A percentile compares a stretch with the other conserved stretches of the same genome.
Conservation (phyloP, 2,113 vertebrate genomes). For the Bombycilla garrulus region DNA sequence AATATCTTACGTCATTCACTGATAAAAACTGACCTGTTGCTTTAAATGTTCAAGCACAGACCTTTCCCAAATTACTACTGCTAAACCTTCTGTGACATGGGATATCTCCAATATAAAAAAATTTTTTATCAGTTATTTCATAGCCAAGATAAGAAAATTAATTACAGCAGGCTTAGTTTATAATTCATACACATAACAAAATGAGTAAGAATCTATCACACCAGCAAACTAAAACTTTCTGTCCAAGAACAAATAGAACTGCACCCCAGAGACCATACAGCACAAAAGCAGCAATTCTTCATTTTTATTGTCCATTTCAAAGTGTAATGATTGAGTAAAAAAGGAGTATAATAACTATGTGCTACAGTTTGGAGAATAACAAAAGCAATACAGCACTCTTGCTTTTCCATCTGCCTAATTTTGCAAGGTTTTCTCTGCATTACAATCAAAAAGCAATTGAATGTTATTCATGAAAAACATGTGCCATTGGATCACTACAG, state of each 20-base stretch:
- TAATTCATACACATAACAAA: constrained; percentile 4
- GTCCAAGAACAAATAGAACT: not conserved
- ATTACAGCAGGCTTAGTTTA: not conserved
- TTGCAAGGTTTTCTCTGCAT: not conserved
- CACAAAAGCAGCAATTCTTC: not conserved
- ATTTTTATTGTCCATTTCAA: constrained; percentile 3
- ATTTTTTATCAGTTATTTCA: not conserved
- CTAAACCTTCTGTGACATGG: not conserved
- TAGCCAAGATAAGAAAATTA: not conserved
- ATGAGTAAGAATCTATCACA: not conserved
- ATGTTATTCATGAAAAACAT: not conserved
- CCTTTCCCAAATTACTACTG: not conserved
- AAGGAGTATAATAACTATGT: not conserved
- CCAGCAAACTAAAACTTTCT: not conserved
- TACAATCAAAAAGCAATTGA: not conserved
- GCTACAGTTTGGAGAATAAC: not conserved
- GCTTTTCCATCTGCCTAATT: not conserved
- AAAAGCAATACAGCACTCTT: not conserved
- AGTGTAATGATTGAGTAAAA: not conserved
- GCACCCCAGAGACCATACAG: not conserved
- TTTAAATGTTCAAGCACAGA: not conserved
- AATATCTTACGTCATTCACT: fast-evolving
- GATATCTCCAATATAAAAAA: not conserved
- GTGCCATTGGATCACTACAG: not conserved
- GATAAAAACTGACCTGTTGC: fast-evolving